These are phyloP conservation scores for Lophius americanus DNA, from an alignment of 2,797 vertebrate species.

Conservation along the genomic window DNA sequence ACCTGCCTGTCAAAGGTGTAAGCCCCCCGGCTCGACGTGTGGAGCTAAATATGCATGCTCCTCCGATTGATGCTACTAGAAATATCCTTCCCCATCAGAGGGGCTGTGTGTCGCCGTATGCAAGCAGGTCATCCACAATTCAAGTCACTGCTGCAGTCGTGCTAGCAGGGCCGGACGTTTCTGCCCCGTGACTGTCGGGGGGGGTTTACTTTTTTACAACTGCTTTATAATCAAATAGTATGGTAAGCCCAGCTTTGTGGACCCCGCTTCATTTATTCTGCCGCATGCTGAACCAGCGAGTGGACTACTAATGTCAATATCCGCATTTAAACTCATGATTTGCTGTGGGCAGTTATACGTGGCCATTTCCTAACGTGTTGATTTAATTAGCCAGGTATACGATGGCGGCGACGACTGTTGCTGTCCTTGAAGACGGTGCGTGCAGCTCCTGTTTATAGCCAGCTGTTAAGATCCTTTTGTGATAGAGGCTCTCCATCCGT, in stretches of 20 bases:
- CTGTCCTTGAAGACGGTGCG: slow-evolving; percentile 27
- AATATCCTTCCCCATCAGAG: slow-evolving; percentile 8
- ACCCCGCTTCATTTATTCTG: slow-evolving; percentile 34
- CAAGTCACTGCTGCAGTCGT: slow-evolving; percentile 29
- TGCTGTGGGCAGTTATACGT: slow-evolving; percentile 23
- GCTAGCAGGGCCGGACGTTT: slow-evolving; percentile 6
- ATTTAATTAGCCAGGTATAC: slow-evolving; percentile 42
- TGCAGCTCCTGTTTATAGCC: slow-evolving; percentile 28
- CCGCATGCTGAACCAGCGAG: slow-evolving; percentile 25
- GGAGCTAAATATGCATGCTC: slow-evolving; percentile 14
- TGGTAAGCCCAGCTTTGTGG: slow-evolving; percentile 30
- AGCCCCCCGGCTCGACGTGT: slow-evolving; percentile 32
- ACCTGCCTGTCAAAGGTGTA: slow-evolving; percentile 23
- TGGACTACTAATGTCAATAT: slow-evolving; percentile 45
- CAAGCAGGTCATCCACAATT: slow-evolving; percentile 4
- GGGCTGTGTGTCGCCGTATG: slow-evolving; percentile 16
- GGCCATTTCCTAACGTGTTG: slow-evolving; percentile 39
- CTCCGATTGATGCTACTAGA: slow-evolving; percentile 19
- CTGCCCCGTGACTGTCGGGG: slow-evolving; percentile 14
- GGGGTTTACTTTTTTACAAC: slow-evolving; percentile 19
- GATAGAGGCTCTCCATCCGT: slow-evolving; percentile 33
- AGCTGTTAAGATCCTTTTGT: slow-evolving; percentile 36
- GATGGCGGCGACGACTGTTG: slow-evolving; percentile 12
- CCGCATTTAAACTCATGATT: slow-evolving; percentile 34
- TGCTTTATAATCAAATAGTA: slow-evolving; percentile 19